Evolutionary conservation across 1,140 invertebrate species (phyloP).

Genomic region (Leptestheria dahalacensis): DNA sequence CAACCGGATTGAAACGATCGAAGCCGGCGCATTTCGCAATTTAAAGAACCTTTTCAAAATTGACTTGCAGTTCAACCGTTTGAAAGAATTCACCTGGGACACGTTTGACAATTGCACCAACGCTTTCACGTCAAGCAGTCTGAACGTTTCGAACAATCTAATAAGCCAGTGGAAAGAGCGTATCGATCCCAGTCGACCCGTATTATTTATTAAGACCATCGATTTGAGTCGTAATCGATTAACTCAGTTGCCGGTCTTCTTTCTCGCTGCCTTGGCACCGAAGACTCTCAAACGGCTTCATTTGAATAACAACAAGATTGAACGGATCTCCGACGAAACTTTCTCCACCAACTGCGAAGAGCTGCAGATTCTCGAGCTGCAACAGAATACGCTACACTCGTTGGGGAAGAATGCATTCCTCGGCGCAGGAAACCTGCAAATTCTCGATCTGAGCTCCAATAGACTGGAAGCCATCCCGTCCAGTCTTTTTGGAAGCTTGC

Average conservation of each 20-base stretch:
- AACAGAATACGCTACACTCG: constrained; percentile 56
- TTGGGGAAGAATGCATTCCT: constrained; percentile 42
- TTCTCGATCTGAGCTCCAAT: constrained; percentile 64
- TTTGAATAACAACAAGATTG: constrained; percentile 56
- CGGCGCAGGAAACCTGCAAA: constrained; percentile 56
- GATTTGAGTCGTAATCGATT: constrained; percentile 47
- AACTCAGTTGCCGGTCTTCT: constrained; percentile 38
- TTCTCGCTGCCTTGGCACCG: constrained; percentile 36
- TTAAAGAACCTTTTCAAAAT: constrained; percentile 48
- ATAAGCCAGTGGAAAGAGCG: constrained; percentile 37
- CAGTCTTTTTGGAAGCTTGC: constrained; percentile 62
- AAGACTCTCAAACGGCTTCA: constrained; percentile 44
- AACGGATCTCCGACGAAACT: constrained; percentile 47
- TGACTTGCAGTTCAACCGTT: constrained; percentile 53
- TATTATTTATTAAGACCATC: constrained; percentile 41
- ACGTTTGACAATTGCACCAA: constrained; percentile 48
- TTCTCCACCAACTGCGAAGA: constrained; percentile 39
- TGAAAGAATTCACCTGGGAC: constrained; percentile 45
- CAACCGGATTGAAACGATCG: constrained; percentile 25
- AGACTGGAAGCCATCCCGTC: constrained; percentile 53
- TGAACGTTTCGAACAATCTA: constrained; percentile 53
- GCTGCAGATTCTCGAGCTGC: constrained; percentile 54
- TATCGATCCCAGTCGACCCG: constrained; percentile 27
- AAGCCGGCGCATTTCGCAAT: constrained; percentile 44
- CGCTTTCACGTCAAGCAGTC: constrained; percentile 37